A percentile compares a stretch with the other conserved stretches of the same genome.
Conservation (phyloP, 2,113 vertebrate genomes). For the Neoarius graeffei region DNA sequence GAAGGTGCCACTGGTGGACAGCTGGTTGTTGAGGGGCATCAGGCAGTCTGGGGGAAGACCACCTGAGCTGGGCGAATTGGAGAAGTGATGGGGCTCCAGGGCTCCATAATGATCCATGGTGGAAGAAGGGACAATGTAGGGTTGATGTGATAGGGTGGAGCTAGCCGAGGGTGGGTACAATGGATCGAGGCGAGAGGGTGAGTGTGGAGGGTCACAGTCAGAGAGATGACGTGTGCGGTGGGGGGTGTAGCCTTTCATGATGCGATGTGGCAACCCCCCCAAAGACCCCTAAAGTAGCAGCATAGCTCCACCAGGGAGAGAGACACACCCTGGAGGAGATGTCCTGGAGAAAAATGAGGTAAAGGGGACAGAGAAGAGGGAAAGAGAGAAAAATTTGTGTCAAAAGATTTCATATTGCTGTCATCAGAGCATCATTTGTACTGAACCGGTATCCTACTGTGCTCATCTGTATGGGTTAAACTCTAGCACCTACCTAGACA, state of each 20-base stretch:
- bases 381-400: not conserved
- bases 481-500: not conserved
- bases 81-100: constrained; percentile 81
- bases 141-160: constrained; percentile 80
- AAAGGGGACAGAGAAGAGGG: constrained; percentile 2
- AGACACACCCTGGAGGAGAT: constrained; percentile 50
- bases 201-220: constrained; percentile 81
- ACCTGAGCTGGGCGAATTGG: constrained; percentile 67
- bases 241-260: constrained; percentile 96
- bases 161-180: constrained; percentile 77
- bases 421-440: not conserved
- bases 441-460: not conserved
- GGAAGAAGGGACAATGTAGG: constrained; percentile 85
- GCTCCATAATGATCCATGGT: constrained; percentile 85
- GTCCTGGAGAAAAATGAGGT: constrained; percentile 58
- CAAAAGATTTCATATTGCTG: not conserved
- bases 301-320: constrained; percentile 63
- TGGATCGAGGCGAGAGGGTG: constrained; percentile 72
- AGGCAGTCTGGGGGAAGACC: constrained; percentile 85
- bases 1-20: constrained; percentile 95
- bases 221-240: constrained; percentile 90
- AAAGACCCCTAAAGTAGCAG: constrained; percentile 67
- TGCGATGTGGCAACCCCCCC: constrained; percentile 63
- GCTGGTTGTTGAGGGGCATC: constrained; percentile 91
- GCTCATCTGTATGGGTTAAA: constrained; percentile 18